Evolutionary conservation across 2,888 invertebrate species (phyloP).

Genomic region (Papilio elwesi): DNA sequence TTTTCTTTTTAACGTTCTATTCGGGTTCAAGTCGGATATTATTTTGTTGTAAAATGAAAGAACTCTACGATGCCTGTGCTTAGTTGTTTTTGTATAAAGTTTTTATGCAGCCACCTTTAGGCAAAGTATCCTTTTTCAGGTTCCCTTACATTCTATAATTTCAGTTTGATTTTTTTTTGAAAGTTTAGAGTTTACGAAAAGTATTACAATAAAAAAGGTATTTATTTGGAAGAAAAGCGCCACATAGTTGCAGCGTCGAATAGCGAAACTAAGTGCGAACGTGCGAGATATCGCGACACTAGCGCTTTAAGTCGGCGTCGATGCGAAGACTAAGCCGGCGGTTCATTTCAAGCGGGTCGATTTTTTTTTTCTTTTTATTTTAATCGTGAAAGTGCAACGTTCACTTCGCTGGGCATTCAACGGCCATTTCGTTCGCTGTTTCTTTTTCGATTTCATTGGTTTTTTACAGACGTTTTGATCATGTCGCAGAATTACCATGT

Average conservation of each 20-base stretch:
- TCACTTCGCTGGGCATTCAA: slow-evolving; percentile 78
- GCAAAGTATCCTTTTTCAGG: background rate
- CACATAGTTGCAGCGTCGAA: slow-evolving; percentile 63
- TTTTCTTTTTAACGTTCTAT: slow-evolving; percentile 42
- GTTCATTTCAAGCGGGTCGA: slow-evolving; percentile 73
- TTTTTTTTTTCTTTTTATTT: slow-evolving; percentile 72
- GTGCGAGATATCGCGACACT: slow-evolving; percentile 47
- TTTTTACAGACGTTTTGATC: slow-evolving; percentile 77
- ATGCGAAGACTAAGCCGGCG: slow-evolving; percentile 68
- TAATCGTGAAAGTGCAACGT: slow-evolving; percentile 82
- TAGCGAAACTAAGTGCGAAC: slow-evolving; percentile 71
- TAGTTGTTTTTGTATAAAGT: background rate
- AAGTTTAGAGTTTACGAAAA: background rate
- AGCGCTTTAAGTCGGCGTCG: slow-evolving; percentile 60
- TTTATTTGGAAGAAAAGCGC: slow-evolving; percentile 60
- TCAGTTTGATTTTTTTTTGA: background rate
- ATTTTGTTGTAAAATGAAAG: slow-evolving; percentile 6
- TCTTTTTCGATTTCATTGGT: slow-evolving; percentile 77
- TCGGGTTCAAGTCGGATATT: slow-evolving; percentile 11
- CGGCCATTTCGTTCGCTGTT: slow-evolving; percentile 73
- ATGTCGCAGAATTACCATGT: slow-evolving; percentile 59
- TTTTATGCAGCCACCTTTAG: background rate
- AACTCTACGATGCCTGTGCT: background rate
- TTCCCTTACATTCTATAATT: too few species aligned
- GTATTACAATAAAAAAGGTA: slow-evolving; percentile 10